Evolutionary conservation across 1,140 invertebrate species (phyloP), one percentile per base, ranked within the genome.

Genomic region (Sarcophaga bullata): DNA sequence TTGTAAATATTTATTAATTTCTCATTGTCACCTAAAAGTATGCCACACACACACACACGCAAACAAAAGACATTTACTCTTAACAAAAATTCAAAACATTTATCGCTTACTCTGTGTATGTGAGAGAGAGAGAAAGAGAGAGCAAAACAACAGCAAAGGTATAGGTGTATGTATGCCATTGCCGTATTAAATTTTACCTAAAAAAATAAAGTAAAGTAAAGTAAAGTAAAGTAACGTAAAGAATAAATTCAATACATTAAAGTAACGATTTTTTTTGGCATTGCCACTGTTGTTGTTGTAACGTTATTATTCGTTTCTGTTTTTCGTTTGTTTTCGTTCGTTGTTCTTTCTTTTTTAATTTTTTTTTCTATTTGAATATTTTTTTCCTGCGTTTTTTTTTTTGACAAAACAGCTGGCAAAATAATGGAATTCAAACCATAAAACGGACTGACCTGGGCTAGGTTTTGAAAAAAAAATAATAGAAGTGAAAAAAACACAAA

Each of bases 361-460:
- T 37, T 37, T 37, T 1, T 37, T 37, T 37, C 25, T 37, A 37
- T 37, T n/a, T 37, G 25, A 37, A 37, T 37, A 2, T 37, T 37
- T 37, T 37, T 37, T 37, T 37, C 4, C 25, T 76, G n/a, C n/a
- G n/a, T 48, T 76, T n/a, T 76, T 78, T 78, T 78, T 78, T 19
- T 72, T n/a, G 25, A 50, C 75, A 78, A 68, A 78, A 78, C 75
- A 78, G 75, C 75, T 78, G 75, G 75, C 75, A 78, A 78, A 78
- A 78, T 76, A 76, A 76, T 78, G 50, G 75, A 50, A 78, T n/a
- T 52, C 75, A 78, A 78, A 50, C 75, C 75, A 78, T 78, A 78
- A 50, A 78, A 52, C 75, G 75, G 75, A n/a, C 75, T 78, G 75
- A 78, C n/a, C 75, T 78, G 75, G 48, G 75, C 75, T 78, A n/a